These are phyloP conservation scores for Embiotoca jacksoni DNA, from an alignment of 2,113 vertebrate genomes.

Conservation along the genomic window DNA sequence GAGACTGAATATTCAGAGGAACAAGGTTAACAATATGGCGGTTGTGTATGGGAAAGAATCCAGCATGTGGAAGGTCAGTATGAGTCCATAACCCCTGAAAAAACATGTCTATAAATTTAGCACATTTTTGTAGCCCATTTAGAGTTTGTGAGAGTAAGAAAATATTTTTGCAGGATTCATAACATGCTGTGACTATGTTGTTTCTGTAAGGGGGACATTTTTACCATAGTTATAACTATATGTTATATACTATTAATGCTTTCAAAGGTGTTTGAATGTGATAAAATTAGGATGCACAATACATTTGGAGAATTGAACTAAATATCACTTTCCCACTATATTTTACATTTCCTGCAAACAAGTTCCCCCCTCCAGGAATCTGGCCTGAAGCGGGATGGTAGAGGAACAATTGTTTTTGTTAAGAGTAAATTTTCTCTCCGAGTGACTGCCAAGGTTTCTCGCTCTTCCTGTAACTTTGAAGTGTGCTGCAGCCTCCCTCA, in stretches of 20 bases:
- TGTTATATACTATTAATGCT: neutral
- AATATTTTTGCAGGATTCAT: neutral
- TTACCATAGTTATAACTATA: neutral
- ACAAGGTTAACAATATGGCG: conserved; percentile 95
- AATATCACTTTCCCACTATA: conserved; percentile 16
- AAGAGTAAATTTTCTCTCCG: conserved; percentile 56
- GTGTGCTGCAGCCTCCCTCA: conserved; percentile 50
- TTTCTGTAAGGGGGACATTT: neutral
- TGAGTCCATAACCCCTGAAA: neutral
- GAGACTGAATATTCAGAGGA: conserved; percentile 86
- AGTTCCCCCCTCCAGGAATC: conserved; percentile 56
- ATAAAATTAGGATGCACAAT: neutral
- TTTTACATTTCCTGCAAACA: conserved; percentile 48
- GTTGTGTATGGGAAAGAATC: conserved; percentile 97
- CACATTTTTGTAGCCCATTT: neutral
- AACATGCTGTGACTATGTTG: neutral
- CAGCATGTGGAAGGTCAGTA: conserved; percentile 96
- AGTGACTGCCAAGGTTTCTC: conserved; percentile 55
- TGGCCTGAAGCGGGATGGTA: conserved; percentile 35
- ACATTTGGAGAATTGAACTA: conserved; percentile 16
- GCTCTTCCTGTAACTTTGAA: conserved; percentile 57
- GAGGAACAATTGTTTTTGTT: conserved; percentile 68
- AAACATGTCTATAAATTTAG: neutral
- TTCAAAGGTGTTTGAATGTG: neutral
- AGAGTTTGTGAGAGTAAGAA: neutral